These are phyloP conservation scores for Cylas formicarius DNA, from an alignment of 1,140 invertebrate species.

Conservation along the genomic window DNA sequence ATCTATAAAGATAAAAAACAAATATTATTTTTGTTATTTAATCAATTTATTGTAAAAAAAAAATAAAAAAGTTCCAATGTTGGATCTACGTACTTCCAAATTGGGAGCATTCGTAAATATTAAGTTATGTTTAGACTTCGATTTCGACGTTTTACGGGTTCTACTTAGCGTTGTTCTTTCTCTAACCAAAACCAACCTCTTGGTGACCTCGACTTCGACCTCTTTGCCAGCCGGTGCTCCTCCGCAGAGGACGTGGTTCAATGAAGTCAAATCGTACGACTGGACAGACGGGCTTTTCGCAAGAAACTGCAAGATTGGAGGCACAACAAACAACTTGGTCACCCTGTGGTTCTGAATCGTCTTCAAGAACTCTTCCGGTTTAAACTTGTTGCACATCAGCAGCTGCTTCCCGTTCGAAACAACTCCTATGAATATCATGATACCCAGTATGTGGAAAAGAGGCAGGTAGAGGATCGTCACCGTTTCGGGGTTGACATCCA, in stretches of 20 bases:
- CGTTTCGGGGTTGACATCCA: too few relatives aligned
- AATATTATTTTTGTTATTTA: not conserved
- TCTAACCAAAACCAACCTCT: slow-evolving; percentile 36
- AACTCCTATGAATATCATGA: too few relatives aligned
- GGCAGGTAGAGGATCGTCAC: too few relatives aligned
- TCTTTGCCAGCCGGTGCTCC: slow-evolving; percentile 45
- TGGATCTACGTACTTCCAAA: too few relatives aligned
- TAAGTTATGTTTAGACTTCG: too few relatives aligned
- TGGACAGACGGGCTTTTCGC: slow-evolving; percentile 45
- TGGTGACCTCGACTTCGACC: slow-evolving; percentile 36
- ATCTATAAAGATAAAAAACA: too few relatives aligned
- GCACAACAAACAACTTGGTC: slow-evolving; percentile 45
- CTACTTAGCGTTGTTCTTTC: too few relatives aligned
- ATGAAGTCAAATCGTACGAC: slow-evolving; percentile 42
- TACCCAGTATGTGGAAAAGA: too few relatives aligned
- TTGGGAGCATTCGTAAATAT: not conserved
- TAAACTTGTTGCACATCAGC: too few relatives aligned
- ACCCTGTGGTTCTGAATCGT: slow-evolving; percentile 51
- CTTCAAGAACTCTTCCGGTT: slow-evolving; percentile 50
- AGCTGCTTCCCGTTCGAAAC: too few relatives aligned
- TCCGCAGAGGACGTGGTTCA: slow-evolving; percentile 42
- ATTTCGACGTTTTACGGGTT: too few relatives aligned
- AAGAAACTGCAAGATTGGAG: slow-evolving; percentile 50
- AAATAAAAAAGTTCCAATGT: too few relatives aligned
- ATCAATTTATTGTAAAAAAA: not conserved